Evolutionary conservation across 2,797 vertebrate genomes (phyloP).

Genomic region (Periparus ater): DNA sequence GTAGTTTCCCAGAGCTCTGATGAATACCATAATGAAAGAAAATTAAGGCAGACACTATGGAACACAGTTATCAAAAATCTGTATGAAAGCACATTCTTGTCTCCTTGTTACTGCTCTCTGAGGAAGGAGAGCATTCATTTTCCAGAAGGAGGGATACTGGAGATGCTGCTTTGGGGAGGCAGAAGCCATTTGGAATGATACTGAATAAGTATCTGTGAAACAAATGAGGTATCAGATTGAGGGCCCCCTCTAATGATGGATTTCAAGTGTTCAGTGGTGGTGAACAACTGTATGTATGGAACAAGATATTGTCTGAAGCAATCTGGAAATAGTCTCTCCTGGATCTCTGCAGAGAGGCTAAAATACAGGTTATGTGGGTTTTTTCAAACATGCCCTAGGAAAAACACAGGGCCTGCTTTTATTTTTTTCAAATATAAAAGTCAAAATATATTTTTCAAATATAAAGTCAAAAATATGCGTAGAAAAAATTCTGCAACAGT

Average conservation of each 20-base stretch:
- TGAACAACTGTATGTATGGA: neutral
- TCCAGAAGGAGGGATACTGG: neutral
- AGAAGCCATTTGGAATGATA: neutral
- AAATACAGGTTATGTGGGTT: neutral
- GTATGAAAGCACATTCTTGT: neutral
- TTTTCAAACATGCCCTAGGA: neutral
- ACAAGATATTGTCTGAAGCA: neutral
- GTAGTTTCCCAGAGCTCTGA: constrained; percentile 7
- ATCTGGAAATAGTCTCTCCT: neutral
- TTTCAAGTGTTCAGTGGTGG: neutral
- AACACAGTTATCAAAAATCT: neutral
- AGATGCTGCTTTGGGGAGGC: neutral
- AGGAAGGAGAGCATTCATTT: neutral
- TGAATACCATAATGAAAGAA: constrained; percentile 50
- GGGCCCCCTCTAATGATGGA: neutral
- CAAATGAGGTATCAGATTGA: neutral
- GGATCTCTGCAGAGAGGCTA: neutral
- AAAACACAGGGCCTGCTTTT: neutral
- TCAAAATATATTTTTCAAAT: no score
- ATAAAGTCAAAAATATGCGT: neutral
- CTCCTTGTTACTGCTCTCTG: neutral
- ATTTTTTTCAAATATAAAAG: no score
- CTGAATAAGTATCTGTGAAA: neutral
- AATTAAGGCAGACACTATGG: constrained; percentile 25
- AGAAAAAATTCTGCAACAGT: neutral